Evolutionary conservation across 2,113 vertebrate genomes (phyloP).

Genomic region (Scomber japonicus): DNA sequence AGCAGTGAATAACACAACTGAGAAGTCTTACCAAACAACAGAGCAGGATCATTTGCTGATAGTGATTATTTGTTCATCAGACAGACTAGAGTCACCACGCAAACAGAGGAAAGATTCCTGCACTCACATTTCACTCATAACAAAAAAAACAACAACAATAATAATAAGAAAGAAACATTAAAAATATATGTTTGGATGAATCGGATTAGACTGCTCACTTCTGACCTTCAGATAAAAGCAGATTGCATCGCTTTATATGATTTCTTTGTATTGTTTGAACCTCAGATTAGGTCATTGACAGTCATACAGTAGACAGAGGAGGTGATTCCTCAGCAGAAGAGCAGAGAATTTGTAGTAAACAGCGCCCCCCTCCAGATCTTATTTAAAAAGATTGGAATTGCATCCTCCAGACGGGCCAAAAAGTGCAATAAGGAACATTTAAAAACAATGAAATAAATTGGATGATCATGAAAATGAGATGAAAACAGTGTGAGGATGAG

Average conservation of each 20-base stretch:
- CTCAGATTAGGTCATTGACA: not conserved
- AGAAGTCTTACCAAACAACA: not conserved
- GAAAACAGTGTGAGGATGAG: too few relatives aligned
- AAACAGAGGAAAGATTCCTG: not conserved
- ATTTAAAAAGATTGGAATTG: conserved; percentile 21
- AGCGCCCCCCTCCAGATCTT: conserved; percentile 58
- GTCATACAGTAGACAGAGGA: not conserved
- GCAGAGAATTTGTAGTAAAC: conserved; percentile 40
- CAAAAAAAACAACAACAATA: too few relatives aligned
- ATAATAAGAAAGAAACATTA: too few relatives aligned
- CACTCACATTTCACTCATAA: not conserved
- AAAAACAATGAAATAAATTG: too few relatives aligned
- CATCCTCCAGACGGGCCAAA: conserved; percentile 7
- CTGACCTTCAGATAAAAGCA: not conserved
- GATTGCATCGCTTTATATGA: not conserved
- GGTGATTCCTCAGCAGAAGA: not conserved
- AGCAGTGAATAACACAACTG: not conserved
- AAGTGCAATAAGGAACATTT: too few relatives aligned
- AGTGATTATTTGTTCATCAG: conserved; percentile 16
- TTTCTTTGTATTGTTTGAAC: not conserved
- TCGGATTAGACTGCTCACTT: not conserved
- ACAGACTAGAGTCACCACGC: not conserved
- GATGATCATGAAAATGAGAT: too few relatives aligned
- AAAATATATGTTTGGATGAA: not conserved
- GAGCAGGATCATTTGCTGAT: conserved; percentile 6